Evolutionary conservation across 2,797 vertebrate species (phyloP).

Genomic region (Acrossocheilus wenchowensis): DNA sequence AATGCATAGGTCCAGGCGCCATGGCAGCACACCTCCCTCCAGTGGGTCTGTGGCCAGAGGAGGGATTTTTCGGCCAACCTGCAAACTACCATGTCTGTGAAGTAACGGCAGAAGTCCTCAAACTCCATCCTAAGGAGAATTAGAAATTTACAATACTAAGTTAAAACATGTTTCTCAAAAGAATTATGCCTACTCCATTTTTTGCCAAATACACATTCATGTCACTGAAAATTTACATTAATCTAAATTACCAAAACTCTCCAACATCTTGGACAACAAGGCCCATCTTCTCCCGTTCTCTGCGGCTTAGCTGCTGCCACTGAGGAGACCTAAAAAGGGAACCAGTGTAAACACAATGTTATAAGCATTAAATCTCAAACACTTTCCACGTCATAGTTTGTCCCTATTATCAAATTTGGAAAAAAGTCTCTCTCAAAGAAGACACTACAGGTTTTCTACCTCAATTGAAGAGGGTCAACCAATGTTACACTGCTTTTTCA

Average conservation of each 20-base stretch:
- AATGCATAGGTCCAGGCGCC: conserved; percentile 75
- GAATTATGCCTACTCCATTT: neutral
- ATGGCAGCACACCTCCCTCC: conserved; percentile 74
- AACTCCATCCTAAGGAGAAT: conserved; percentile 81
- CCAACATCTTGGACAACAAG: conserved; percentile 81
- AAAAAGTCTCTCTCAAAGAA: neutral
- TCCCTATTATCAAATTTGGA: neutral
- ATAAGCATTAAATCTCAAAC: neutral
- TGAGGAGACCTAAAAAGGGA: conserved; percentile 76
- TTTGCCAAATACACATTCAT: neutral
- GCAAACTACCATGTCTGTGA: conserved; percentile 84
- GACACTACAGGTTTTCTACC: neutral
- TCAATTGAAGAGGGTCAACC: neutral
- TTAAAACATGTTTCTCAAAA: neutral
- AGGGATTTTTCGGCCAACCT: conserved; percentile 75
- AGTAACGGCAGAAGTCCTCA: conserved; percentile 81
- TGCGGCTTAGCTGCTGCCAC: conserved; percentile 78
- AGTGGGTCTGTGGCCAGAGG: conserved; percentile 75
- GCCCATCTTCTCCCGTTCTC: conserved; percentile 80
- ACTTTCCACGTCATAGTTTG: neutral
- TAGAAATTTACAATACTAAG: neutral
- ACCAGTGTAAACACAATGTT: neutral
- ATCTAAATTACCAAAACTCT: conserved; percentile 79
- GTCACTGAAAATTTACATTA: neutral
- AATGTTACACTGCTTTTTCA: neutral